A percentile compares a stretch with the other conserved stretches of the same genome.
These are phyloP conservation scores for Gallinago nigripennis DNA, from an alignment of 2,797 vertebrate species.

Conservation along the genomic window DNA sequence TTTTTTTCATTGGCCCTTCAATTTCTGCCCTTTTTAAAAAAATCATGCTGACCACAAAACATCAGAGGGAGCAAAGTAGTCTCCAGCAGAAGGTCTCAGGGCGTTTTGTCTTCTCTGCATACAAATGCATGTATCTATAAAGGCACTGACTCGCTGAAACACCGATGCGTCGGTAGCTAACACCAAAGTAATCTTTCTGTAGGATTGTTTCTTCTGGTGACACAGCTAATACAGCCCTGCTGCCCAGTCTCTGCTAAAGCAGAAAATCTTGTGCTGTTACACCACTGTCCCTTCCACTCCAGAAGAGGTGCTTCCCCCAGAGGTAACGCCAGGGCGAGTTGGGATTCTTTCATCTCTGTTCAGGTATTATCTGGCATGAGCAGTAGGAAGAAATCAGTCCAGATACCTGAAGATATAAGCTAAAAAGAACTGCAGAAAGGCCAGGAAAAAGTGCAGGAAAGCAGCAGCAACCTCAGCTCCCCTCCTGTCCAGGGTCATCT, in stretches of 20 bases:
- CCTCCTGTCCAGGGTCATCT: background rate
- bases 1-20: slow-evolving; percentile 33
- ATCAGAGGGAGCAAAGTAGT: background rate
- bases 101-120: background rate
- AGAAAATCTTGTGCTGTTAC: background rate
- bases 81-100: background rate
- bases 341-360: background rate
- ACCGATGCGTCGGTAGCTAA: rapidly evolving
- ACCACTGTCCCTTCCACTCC: background rate
- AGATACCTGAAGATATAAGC: background rate
- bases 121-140: background rate
- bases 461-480: background rate
- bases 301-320: background rate
- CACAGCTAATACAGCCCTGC: background rate
- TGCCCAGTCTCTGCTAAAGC: background rate
- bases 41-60: background rate
- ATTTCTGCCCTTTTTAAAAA: background rate
- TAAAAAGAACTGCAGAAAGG: background rate
- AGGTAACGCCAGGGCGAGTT: background rate
- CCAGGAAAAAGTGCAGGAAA: background rate
- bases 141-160: background rate
- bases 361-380: background rate
- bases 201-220: background rate
- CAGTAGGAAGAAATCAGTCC: background rate
- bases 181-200: background rate